These are phyloP conservation scores for Cercopithecus mona DNA, from an alignment of 2,113 vertebrate species.

Conservation along the genomic window DNA sequence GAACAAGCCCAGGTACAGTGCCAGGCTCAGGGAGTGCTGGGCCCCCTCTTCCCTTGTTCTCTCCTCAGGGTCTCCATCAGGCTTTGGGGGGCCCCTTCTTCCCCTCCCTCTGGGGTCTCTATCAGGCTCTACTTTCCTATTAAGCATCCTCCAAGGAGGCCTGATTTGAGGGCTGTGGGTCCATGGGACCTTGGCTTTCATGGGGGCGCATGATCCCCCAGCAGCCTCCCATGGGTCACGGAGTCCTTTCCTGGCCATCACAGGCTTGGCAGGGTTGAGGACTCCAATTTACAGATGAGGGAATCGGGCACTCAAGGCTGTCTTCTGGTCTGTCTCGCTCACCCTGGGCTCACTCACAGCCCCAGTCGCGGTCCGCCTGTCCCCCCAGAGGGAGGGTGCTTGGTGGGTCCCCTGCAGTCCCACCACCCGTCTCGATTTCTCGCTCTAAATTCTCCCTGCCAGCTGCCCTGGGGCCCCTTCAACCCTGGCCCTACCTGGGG, in stretches of 20 bases:
- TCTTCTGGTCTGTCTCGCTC: background rate
- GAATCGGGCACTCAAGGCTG: too few relatives aligned
- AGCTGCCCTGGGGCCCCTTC: too few relatives aligned
- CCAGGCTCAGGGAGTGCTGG: background rate
- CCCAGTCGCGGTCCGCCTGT: background rate
- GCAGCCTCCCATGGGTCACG: background rate
- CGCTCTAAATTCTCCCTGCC: fast-evolving
- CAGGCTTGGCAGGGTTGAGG: background rate
- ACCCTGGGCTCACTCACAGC: background rate
- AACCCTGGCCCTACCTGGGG: background rate
- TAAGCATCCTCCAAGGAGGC: fast-evolving
- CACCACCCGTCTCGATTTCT: background rate
- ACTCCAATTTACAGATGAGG: background rate
- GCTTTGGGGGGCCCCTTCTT: background rate
- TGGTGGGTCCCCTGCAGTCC: fast-evolving
- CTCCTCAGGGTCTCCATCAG: background rate
- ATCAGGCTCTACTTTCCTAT: background rate
- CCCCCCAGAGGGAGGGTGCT: too few relatives aligned
- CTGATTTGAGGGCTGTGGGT: background rate
- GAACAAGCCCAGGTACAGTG: background rate
- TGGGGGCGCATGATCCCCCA: background rate
- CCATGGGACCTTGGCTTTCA: background rate
- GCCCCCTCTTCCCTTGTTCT: background rate
- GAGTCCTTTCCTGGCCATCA: background rate
- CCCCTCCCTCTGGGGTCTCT: background rate